Evolutionary conservation across 2,888 invertebrate species (phyloP).

Genomic region (Drosophila paranaensis): DNA sequence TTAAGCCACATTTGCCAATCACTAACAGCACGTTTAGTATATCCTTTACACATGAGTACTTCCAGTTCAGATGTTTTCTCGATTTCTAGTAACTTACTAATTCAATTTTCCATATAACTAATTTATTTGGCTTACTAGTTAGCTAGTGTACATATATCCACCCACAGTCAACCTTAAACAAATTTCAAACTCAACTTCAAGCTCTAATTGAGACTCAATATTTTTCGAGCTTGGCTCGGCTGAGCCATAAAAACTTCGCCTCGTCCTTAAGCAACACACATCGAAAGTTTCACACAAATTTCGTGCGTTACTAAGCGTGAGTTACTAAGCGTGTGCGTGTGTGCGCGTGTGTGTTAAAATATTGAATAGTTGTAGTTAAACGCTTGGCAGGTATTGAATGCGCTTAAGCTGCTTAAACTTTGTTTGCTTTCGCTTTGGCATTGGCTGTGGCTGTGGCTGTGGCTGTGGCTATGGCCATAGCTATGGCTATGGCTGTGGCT

Average conservation of each 20-base stretch:
- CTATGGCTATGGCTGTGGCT: neutral
- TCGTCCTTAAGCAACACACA: neutral
- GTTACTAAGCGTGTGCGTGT: neutral
- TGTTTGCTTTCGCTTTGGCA: constrained; percentile 6
- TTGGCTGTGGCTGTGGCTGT: neutral
- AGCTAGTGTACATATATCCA: too few relatives aligned
- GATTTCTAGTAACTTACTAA: too few relatives aligned
- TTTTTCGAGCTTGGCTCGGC: neutral
- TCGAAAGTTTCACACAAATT: neutral
- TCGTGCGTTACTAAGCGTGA: neutral
- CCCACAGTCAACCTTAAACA: too few relatives aligned
- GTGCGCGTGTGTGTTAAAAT: neutral
- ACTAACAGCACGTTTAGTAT: too few relatives aligned
- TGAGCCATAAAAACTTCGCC: neutral
- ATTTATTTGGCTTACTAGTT: too few relatives aligned
- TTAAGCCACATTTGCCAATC: too few relatives aligned
- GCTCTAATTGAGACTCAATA: neutral
- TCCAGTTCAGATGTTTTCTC: too few relatives aligned
- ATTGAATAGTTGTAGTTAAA: constrained; percentile 7
- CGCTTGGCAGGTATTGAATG: constrained; percentile 19
- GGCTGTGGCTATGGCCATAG: neutral
- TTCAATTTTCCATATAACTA: too few relatives aligned
- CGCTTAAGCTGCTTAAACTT: constrained; percentile 39
- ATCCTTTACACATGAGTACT: too few relatives aligned
- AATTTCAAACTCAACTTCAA: neutral